phyloP scores from a whole-genome alignment of 2,888 invertebrate species.

The Acleris emargana region DNA sequence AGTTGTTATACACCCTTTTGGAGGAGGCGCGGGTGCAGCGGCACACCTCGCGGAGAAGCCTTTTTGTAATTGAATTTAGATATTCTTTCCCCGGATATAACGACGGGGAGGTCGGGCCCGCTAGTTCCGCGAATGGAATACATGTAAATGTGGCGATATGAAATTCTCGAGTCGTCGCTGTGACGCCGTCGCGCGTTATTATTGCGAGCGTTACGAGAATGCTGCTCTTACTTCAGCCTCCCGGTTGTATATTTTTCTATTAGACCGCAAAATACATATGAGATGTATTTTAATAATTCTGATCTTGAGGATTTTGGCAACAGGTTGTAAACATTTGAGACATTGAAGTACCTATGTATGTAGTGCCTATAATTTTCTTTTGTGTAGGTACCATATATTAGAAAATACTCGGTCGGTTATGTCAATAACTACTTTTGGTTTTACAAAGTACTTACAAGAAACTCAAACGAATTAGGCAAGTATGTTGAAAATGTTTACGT shows the following conservation, averaged over 20 bases:
- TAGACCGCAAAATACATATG: slow-evolving; percentile 40
- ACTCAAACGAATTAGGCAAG: not conserved
- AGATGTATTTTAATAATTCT: slow-evolving; percentile 29
- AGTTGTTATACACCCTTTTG: slow-evolving; percentile 82
- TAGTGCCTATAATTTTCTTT: too few species aligned
- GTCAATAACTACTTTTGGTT: too few species aligned
- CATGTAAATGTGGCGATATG: slow-evolving; percentile 70
- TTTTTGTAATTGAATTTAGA: slow-evolving; percentile 84
- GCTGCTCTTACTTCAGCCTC: slow-evolving; percentile 41
- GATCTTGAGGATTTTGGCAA: not conserved
- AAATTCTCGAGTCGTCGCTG: slow-evolving; percentile 66
- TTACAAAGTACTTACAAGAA: too few species aligned
- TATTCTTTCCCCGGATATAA: slow-evolving; percentile 78
- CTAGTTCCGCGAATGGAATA: slow-evolving; percentile 68
- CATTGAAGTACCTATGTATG: not conserved
- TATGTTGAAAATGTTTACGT: not conserved
- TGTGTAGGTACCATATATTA: too few species aligned
- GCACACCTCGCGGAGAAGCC: slow-evolving; percentile 77
- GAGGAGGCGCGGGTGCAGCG: slow-evolving; percentile 79
- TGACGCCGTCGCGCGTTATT: slow-evolving; percentile 57
- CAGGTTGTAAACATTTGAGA: slow-evolving; percentile 1
- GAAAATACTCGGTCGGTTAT: too few species aligned
- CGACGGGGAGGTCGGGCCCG: slow-evolving; percentile 66
- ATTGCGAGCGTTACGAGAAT: slow-evolving; percentile 49
- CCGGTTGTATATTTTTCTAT: slow-evolving; percentile 40